Percentiles rank a stretch among this genome's conserved stretches.
Conservation (phyloP, 37 sponge, comb jelly and placozoan genomes). For the Beroe ovata region DNA sequence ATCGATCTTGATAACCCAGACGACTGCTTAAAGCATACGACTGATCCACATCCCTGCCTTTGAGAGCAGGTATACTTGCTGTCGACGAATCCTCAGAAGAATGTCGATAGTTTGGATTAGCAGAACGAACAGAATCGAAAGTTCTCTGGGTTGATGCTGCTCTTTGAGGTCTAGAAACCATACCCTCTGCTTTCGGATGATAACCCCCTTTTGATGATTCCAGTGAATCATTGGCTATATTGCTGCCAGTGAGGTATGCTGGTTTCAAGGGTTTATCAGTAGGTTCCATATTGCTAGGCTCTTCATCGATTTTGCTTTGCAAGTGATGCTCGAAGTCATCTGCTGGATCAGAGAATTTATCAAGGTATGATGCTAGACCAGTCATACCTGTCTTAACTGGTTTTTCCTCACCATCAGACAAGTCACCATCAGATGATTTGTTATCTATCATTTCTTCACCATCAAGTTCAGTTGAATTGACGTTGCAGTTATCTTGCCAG, state of each 20-base stretch:
- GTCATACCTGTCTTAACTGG: slow-evolving; percentile 27
- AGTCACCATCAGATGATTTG: background rate
- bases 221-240: background rate
- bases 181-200: too few species aligned
- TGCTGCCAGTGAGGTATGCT: slow-evolving; percentile 11
- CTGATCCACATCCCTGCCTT: too few species aligned
- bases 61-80: too few species aligned
- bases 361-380: slow-evolving; percentile 26
- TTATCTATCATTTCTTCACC: slow-evolving; percentile 9
- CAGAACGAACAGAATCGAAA: too few species aligned
- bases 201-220: background rate
- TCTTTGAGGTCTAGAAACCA: too few species aligned
- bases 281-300: slow-evolving; percentile 14
- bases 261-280: slow-evolving; percentile 1
- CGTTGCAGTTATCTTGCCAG: background rate
- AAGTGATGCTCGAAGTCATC: background rate
- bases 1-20: too few species aligned
- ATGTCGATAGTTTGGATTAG: too few species aligned
- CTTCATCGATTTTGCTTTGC: background rate
- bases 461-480: slow-evolving; percentile 5
- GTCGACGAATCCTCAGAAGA: too few species aligned
- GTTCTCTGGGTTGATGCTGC: too few species aligned
- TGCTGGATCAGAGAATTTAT: slow-evolving; percentile 7
- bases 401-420: slow-evolving; percentile 15
- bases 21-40: too few species aligned